Evolutionary conservation across 2,113 vertebrate genomes (phyloP), one percentile per base, ranked within the genome.

Genomic region (Cyanocitta stelleri): DNA sequence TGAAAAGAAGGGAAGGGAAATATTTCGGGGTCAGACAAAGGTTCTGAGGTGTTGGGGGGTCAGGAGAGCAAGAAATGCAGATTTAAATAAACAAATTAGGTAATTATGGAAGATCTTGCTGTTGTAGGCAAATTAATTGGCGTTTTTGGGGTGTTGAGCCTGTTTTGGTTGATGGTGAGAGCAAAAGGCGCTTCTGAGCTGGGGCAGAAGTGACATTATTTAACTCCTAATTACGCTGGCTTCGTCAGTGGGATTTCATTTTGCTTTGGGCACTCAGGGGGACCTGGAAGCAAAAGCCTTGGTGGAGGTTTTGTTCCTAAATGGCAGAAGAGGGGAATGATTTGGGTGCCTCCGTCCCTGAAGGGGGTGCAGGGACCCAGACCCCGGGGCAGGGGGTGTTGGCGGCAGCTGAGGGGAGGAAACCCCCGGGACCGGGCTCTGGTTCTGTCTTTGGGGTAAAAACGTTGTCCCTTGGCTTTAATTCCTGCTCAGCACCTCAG

Each of bases 241-340:
- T 55, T 44, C 43, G 20, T 10, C 54, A 8, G 3, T 12, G 35
- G 73, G 43, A 16, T 74, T 81, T 30, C 12, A 29, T 37, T 63
- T 59, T 30, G 13, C 32, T 19, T 43, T 23, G 37, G 58, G 41
- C 43, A 49, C 11, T 10, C 4, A 0, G 13, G 20, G 20, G 19
- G 19, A 35, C 8, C 18, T 46, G 44, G 41, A 64, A 35, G 15
- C n/a, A 21, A 27, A 83, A 85, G 3, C 24, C 16, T n/a, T 3
- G 1, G 2, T 2, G 51, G 39, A 58, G 13, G 13, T 10, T 80
- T 49, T 29, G 59, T 29, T 63, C 52, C 22, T 26, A 3, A 49
- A 4, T 11, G 2, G 8, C 7, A 5, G 4, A 22, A n/a, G 0
- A 3, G 5, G 32, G 29, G n/a, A 43, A 41, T 39, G 1, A 1